Evolutionary conservation across 2,888 invertebrate species (phyloP).

Genomic region (Pachliopta kotzebuea): DNA sequence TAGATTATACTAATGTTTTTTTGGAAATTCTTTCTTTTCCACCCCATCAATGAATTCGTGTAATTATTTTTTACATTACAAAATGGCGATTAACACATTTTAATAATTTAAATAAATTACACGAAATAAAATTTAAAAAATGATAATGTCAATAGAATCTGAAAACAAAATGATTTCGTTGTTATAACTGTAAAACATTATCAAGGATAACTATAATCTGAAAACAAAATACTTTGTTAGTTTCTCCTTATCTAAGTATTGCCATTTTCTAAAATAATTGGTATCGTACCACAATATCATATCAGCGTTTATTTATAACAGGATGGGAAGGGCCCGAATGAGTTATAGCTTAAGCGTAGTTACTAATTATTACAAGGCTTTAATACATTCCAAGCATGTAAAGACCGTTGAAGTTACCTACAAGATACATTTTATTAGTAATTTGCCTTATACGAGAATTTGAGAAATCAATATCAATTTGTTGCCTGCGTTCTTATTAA

Average conservation of each 20-base stretch:
- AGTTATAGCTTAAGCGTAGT: constrained; percentile 8
- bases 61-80: too few relatives aligned
- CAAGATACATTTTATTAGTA: constrained; percentile 1
- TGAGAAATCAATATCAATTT: not conserved
- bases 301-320: constrained; percentile 7
- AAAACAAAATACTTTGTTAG: not conserved
- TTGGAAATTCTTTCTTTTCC: too few relatives aligned
- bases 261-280: constrained; percentile 9
- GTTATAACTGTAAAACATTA: not conserved
- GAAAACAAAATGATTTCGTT: not conserved
- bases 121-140: too few relatives aligned
- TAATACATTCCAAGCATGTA: constrained; percentile 18
- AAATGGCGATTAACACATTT: too few relatives aligned
- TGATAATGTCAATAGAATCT: not conserved
- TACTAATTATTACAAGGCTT: constrained; percentile 18
- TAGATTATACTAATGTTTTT: too few relatives aligned
- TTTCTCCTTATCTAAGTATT: not conserved
- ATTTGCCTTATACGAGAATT: not conserved
- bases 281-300: constrained; percentile 7
- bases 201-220: not conserved
- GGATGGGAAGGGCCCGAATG: constrained; percentile 9
- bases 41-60: too few relatives aligned
- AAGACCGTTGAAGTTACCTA: constrained; percentile 11
- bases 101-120: too few relatives aligned
- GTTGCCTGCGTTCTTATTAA: not conserved